Percentiles rank a stretch among this genome's conserved stretches.
Conservation (phyloP, 2,888 invertebrate species). For the Eurois occulta region DNA sequence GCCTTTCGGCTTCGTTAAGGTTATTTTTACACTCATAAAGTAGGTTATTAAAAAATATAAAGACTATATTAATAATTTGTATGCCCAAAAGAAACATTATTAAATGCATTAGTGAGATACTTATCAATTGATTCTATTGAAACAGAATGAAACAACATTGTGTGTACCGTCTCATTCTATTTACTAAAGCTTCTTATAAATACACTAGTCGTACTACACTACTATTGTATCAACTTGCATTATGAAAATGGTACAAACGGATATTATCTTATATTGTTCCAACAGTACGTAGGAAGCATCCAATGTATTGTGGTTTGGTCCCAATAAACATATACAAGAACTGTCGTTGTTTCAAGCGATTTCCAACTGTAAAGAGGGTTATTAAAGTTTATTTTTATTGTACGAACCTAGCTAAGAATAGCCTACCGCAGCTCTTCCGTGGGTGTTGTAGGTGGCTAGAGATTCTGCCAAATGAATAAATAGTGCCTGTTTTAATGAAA, state of each 20-base stretch:
- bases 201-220: no score
- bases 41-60: no score
- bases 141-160: no score
- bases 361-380: conserved; percentile 9
- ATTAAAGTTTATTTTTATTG: conserved; percentile 32
- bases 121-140: no score
- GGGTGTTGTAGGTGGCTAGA: conserved; percentile 6
- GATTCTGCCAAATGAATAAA: conserved; percentile 7
- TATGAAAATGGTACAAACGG: conserved; percentile 57
- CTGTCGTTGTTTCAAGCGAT: background rate
- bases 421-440: conserved; percentile 5
- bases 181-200: no score
- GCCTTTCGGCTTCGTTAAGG: no score
- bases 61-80: no score
- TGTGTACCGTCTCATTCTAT: no score
- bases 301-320: conserved; percentile 48
- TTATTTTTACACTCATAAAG: no score
- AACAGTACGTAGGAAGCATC: conserved; percentile 44
- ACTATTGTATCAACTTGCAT: conserved; percentile 4
- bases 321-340: conserved; percentile 44
- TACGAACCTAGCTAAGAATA: background rate
- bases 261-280: conserved; percentile 62
- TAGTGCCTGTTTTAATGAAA: background rate
- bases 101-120: no score
- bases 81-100: no score